A percentile compares a stretch with the other conserved stretches of the same genome.
phyloP scores from a whole-genome alignment of 1,140 invertebrate species.

The Cydia splendana region DNA sequence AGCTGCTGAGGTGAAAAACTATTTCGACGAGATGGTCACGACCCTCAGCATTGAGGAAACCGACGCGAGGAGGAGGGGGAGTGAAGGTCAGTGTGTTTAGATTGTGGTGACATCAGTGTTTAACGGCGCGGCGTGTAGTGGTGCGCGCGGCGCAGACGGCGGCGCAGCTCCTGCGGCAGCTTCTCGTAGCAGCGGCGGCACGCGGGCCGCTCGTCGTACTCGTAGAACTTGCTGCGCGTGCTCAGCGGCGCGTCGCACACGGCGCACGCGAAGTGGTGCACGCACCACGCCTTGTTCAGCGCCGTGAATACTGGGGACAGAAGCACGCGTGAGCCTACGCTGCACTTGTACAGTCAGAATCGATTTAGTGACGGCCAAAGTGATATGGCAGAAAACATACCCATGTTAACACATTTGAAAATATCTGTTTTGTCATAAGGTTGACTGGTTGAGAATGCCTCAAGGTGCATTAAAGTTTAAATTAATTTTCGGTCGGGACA shows the following conservation, averaged over 20 bases:
- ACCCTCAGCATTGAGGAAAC: too few relatives aligned
- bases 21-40: too few relatives aligned
- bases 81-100: too few relatives aligned
- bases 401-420: too few relatives aligned
- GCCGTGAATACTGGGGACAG: constrained; percentile 95
- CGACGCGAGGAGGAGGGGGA: too few relatives aligned
- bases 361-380: too few relatives aligned
- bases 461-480: not conserved
- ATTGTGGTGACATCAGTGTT: not conserved
- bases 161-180: constrained; percentile 96
- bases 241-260: constrained; percentile 98
- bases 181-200: constrained; percentile 99
- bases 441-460: too few relatives aligned
- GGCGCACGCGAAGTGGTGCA: constrained; percentile 99
- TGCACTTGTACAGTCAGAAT: not conserved
- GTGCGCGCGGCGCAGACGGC: constrained; percentile 90
- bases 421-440: too few relatives aligned
- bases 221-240: constrained; percentile 99
- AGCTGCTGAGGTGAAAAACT: too few relatives aligned
- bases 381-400: too few relatives aligned
- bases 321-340: not conserved
- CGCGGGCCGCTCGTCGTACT: constrained; percentile 98
- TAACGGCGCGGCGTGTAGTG: constrained; percentile 81
- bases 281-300: constrained; percentile 99
- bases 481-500: not conserved